These are phyloP conservation scores for Seira musarum DNA, from an alignment of 2,888 invertebrate species.

Conservation along the genomic window DNA sequence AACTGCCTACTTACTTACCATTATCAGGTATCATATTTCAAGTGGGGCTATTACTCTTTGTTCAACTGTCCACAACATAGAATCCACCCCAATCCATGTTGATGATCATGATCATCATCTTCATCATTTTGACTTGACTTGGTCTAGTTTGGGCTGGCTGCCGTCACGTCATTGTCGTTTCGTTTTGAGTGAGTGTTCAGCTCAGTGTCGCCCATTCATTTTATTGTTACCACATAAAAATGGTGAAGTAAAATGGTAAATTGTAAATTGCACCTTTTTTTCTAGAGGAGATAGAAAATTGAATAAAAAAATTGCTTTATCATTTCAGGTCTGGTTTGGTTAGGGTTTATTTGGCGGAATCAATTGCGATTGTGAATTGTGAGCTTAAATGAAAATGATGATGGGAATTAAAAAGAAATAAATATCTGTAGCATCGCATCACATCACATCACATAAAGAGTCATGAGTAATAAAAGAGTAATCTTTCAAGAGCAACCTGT, in stretches of 20 bases:
- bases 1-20: slow-evolving; percentile 22
- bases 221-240: slow-evolving; percentile 56
- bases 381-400: too few species aligned
- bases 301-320: slow-evolving; percentile 19
- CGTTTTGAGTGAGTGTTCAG: too few species aligned
- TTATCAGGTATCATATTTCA: slow-evolving; percentile 36
- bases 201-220: slow-evolving; percentile 50
- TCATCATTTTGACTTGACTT: slow-evolving; percentile 13
- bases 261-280: slow-evolving; percentile 46
- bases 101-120: slow-evolving; percentile 38
- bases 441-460: too few species aligned
- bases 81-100: slow-evolving; percentile 17
- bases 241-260: too few species aligned
- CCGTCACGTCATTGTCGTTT: neutral
- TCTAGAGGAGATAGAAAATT: too few species aligned
- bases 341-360: neutral
- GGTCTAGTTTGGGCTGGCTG: neutral
- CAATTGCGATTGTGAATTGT: too few species aligned
- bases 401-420: neutral
- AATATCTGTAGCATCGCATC: slow-evolving; percentile 28
- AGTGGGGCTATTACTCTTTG: slow-evolving; percentile 40
- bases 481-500: slow-evolving; percentile 53
- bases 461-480: slow-evolving; percentile 42
- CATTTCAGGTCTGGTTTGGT: neutral
- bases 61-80: slow-evolving; percentile 37